Base-by-base conservation (phyloP, 2,113 vertebrate genomes). In the Cebus imitator region DNA sequence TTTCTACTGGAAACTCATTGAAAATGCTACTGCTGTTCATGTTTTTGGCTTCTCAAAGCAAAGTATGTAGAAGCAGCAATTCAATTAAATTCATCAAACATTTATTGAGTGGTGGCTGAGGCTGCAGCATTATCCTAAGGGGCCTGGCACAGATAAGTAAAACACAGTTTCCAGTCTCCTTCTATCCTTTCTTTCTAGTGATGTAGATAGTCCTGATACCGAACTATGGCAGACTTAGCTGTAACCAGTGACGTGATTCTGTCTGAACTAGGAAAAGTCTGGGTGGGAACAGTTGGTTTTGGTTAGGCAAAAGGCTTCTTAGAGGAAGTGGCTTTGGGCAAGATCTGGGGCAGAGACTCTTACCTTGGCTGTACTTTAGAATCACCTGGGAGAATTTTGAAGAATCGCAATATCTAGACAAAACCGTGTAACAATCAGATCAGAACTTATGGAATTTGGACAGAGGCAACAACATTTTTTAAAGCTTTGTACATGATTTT, bases 71-170 rank as follows among this genome's bases (percentile, higher is more conserved):
- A 96, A 97, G 76, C 23, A 96, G 43, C 68, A 95, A 20, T 96
- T 96, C 45, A 90, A 7, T 85, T 94, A 87, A 95, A 81, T 84
- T 92, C n/a, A 92, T 95, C 70, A 95, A 72, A 84, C 23, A 78
- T 94, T 87, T 90, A 87, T 90, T 84, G 76, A 97, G 55, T 76
- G 52, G 88, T 40, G 58, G 23, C 80, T 90, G 75, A 95, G 83
- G 61, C 40, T 80, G 4, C 95, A 95, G 35, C 90, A 52, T 66
- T 73, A 27, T 76, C 48, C 45, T 18, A 82, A 75, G 32, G 50
- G 20, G 81, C 55, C 91, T 1, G 9, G 43, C 43, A 73, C 43
- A 68, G 25, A 50, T 40, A 81, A 57, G 50, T 40, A 78, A 76
- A 90, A 45, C 23, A 87, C 5, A 50, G n/a, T 82, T 88, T 80